phyloP scores from a whole-genome alignment of 2,797 vertebrate species.

The Sebastes oblongus region DNA sequence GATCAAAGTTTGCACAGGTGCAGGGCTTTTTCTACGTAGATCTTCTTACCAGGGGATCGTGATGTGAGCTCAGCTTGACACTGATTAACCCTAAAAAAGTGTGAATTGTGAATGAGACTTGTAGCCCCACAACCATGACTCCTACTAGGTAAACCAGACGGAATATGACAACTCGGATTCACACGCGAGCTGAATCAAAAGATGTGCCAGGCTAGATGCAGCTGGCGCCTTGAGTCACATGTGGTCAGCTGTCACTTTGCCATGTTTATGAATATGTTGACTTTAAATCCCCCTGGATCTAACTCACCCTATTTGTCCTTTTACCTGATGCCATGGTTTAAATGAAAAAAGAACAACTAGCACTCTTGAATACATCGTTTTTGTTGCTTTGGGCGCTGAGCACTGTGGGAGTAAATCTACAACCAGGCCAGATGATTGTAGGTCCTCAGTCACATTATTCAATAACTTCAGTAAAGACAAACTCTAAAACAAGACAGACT shows the following conservation, averaged over 20 bases:
- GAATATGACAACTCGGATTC: constrained; percentile 10
- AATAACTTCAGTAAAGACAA: background rate
- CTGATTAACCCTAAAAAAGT: background rate
- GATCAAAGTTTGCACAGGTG: constrained; percentile 17
- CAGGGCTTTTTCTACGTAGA: background rate
- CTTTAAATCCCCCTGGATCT: constrained; percentile 21
- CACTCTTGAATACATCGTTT: background rate
- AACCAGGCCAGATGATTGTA: background rate
- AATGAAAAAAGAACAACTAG: background rate
- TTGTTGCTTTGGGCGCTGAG: background rate
- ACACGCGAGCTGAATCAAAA: constrained; percentile 18
- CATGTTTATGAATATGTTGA: constrained; percentile 36
- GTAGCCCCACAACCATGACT: background rate
- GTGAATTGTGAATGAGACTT: background rate
- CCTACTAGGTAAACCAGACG: background rate
- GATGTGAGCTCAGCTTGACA: constrained; percentile 7
- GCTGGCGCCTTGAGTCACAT: constrained; percentile 54
- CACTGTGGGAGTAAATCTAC: background rate
- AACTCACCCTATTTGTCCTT: constrained; percentile 13
- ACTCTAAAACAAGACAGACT: background rate
- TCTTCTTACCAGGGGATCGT: background rate
- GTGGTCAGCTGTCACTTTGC: constrained; percentile 53
- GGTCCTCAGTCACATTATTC: background rate
- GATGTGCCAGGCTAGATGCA: constrained; percentile 10
- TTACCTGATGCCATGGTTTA: background rate